A percentile compares a stretch with the other conserved stretches of the same genome.
Conservation (phyloP, 2,888 invertebrate genomes). For the Tortricodes alternella region DNA sequence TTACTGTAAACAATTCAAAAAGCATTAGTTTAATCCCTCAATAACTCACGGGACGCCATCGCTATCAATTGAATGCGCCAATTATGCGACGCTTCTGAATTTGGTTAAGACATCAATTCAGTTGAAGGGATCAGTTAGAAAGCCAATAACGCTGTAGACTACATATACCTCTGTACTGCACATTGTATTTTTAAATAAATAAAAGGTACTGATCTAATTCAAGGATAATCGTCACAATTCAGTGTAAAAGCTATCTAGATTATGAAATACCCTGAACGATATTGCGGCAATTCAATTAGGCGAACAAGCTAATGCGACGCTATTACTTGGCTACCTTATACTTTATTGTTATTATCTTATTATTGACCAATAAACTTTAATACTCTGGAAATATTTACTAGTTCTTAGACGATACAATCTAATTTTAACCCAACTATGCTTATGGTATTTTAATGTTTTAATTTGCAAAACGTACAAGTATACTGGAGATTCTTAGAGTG, state of each 20-base stretch:
- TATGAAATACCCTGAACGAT: slow-evolving; percentile 24
- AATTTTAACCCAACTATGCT: not conserved
- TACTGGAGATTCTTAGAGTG: not conserved
- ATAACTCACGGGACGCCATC: not conserved
- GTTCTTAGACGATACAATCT: not conserved
- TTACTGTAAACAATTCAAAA: not conserved
- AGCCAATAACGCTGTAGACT: no score
- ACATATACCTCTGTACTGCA: no score
- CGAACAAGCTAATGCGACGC: slow-evolving; percentile 15
- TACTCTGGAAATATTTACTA: not conserved
- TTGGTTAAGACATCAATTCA: not conserved
- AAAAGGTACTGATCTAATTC: not conserved
- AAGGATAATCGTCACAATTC: not conserved
- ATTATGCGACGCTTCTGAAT: not conserved
- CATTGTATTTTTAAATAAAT: no score
- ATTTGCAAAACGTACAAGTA: not conserved
- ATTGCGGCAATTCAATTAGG: slow-evolving; percentile 39
- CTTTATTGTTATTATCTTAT: slow-evolving; percentile 46
- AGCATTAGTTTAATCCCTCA: not conserved
- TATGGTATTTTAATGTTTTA: not conserved
- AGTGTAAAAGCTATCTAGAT: slow-evolving; percentile 24
- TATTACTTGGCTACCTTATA: not conserved
- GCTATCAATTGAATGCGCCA: not conserved
- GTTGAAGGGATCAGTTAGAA: no score
- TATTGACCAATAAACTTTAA: slow-evolving; percentile 42